phyloP scores from a whole-genome alignment of 30 jellyfish, hydroid and myxozoan species.

The Catostylus mosaicus region DNA sequence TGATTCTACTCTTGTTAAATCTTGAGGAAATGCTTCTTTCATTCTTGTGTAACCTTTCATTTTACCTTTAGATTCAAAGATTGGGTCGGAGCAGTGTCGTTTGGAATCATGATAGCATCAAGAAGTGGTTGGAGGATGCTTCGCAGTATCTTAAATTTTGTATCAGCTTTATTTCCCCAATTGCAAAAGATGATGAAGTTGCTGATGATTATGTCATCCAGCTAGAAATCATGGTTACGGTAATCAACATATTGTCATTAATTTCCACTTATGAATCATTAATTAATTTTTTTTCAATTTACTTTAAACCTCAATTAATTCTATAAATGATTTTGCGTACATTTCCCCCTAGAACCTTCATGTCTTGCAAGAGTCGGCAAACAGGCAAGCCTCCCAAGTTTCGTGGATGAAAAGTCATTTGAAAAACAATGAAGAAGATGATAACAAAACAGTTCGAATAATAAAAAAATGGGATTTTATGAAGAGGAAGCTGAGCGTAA shows the following conservation, averaged over 20 bases:
- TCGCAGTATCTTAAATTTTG: constrained; percentile 29
- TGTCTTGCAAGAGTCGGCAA: constrained; percentile 27
- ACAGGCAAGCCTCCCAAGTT: constrained; percentile 55
- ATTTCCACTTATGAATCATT: not conserved
- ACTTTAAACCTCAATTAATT: too few species aligned
- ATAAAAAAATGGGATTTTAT: constrained; percentile 53
- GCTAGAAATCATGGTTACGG: constrained; percentile 28
- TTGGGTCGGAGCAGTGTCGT: constrained; percentile 70
- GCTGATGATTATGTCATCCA: not conserved
- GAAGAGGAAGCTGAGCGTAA: constrained; percentile 29
- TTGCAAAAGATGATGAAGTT: not conserved
- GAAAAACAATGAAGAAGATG: constrained; percentile 45
- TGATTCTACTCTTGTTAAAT: too few species aligned
- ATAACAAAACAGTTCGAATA: constrained; percentile 26
- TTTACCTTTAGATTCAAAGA: constrained; percentile 54
- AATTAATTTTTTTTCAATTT: not conserved
- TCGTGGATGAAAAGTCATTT: constrained; percentile 70
- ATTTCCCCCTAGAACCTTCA: constrained; percentile 30
- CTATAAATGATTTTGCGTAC: not conserved
- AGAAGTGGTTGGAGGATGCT: constrained; percentile 35
- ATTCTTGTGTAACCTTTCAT: not conserved
- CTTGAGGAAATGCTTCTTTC: not conserved
- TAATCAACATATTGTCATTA: not conserved
- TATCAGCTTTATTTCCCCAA: constrained; percentile 10
- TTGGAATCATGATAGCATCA: constrained; percentile 63